phyloP scores from a whole-genome alignment of 2,797 vertebrate species.

The Pipistrellus kuhlii region DNA sequence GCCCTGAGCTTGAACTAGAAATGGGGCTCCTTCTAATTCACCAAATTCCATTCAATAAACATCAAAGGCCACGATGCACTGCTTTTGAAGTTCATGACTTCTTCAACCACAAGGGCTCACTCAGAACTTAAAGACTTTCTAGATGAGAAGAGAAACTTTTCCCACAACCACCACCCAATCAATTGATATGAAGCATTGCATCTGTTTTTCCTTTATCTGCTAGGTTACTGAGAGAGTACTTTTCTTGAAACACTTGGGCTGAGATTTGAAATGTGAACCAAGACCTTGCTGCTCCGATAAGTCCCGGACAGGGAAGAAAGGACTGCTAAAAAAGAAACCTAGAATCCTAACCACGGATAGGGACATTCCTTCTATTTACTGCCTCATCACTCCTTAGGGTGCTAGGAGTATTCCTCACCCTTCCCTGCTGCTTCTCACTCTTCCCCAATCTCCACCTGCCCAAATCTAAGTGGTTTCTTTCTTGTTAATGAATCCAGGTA shows the following conservation, averaged over 20 bases:
- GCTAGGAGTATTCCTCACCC: background rate
- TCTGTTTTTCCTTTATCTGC: background rate
- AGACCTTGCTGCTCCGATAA: background rate
- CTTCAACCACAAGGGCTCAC: background rate
- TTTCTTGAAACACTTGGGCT: background rate
- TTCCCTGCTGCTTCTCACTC: background rate
- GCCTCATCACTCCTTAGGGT: background rate
- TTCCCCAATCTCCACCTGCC: background rate
- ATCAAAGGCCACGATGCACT: background rate
- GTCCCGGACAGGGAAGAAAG: background rate
- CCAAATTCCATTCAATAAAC: slow-evolving; percentile 7
- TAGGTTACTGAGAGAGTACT: background rate
- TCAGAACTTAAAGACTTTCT: background rate
- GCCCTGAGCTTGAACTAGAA: slow-evolving; percentile 9
- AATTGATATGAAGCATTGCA: background rate
- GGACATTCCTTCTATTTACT: background rate
- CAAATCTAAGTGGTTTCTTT: background rate
- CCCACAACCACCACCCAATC: background rate
- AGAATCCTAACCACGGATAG: background rate
- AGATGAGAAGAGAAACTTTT: background rate
- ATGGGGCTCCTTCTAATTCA: background rate
- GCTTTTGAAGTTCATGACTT: background rate
- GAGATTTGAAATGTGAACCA: slow-evolving; percentile 32
- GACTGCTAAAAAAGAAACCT: background rate
- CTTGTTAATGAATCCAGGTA: background rate